phyloP scores from a whole-genome alignment of 2,797 vertebrate species.

The Mus spretus region DNA sequence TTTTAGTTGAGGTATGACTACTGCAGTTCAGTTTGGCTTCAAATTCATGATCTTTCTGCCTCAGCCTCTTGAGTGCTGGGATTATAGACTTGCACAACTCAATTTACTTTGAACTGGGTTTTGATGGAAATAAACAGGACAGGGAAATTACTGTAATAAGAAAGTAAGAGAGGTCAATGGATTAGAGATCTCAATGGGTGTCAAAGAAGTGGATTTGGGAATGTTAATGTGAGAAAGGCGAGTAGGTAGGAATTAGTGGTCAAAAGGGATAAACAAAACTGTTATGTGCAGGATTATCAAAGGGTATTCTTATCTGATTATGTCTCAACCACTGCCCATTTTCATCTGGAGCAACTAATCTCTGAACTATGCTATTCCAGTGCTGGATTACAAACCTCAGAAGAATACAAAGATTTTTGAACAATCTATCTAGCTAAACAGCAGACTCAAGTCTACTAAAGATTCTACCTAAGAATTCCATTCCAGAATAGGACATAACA shows the following conservation, averaged over 20 bases:
- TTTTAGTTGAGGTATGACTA: not conserved
- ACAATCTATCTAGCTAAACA: slow-evolving; percentile 6
- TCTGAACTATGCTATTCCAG: slow-evolving; percentile 30
- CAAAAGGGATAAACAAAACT: not conserved
- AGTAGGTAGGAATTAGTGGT: slow-evolving; percentile 51
- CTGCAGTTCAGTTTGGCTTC: not conserved
- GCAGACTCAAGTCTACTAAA: not conserved
- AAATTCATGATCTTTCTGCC: not conserved
- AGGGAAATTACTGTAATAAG: not conserved
- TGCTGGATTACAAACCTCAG: slow-evolving; percentile 15
- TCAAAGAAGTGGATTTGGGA: slow-evolving; percentile 4
- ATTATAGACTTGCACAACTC: not conserved
- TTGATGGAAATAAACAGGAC: slow-evolving; percentile 21
- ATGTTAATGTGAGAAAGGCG: not conserved
- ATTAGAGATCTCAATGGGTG: not conserved
- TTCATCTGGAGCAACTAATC: slow-evolving; percentile 53
- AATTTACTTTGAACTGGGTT: not conserved
- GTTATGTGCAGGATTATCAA: slow-evolving; percentile 39
- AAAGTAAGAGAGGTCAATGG: not conserved
- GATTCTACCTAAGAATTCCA: slow-evolving; percentile 49
- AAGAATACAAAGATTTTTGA: slow-evolving; percentile 22
- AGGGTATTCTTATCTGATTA: slow-evolving; percentile 36
- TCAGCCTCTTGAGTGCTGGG: not conserved
- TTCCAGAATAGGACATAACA: slow-evolving; percentile 1
- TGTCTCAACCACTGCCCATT: slow-evolving; percentile 52